Percentiles rank a stretch among this genome's conserved stretches.
phyloP scores from a whole-genome alignment of 2,888 invertebrate species.

The Eudemis profundana region DNA sequence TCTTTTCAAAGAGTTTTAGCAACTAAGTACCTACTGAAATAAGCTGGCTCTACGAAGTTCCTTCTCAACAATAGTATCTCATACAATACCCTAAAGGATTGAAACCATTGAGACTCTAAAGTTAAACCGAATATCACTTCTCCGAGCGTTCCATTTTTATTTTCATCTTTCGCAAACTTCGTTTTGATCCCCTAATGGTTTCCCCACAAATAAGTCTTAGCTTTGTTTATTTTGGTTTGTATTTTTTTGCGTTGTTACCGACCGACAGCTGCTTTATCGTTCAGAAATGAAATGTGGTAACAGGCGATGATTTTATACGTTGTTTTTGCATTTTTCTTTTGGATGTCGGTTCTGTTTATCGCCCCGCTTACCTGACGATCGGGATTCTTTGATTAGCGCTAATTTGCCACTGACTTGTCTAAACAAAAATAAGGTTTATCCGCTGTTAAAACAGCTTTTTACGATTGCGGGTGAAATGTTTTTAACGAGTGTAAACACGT shows the following conservation, averaged over 20 bases:
- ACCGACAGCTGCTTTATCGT: slow-evolving; percentile 66
- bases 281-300: neutral
- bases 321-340: neutral
- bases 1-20: neutral
- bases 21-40: neutral
- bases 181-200: slow-evolving; percentile 75
- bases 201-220: slow-evolving; percentile 75
- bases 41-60: neutral
- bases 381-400: slow-evolving; percentile 56
- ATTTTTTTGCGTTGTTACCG: slow-evolving; percentile 69
- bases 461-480: slow-evolving; percentile 21
- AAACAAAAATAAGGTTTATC: slow-evolving; percentile 47
- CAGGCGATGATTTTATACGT: neutral
- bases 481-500: slow-evolving; percentile 23
- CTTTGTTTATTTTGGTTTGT: slow-evolving; percentile 74
- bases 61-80: neutral
- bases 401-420: slow-evolving; percentile 63
- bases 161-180: slow-evolving; percentile 67
- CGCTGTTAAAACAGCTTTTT: slow-evolving; percentile 35
- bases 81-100: slow-evolving; percentile 2
- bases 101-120: slow-evolving; percentile 6
- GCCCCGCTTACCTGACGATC: slow-evolving; percentile 68
- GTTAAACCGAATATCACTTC: slow-evolving; percentile 34
- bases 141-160: slow-evolving; percentile 57
- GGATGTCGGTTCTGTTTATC: slow-evolving; percentile 62